A percentile compares a stretch with the other conserved stretches of the same genome.
phyloP scores from a whole-genome alignment of 2,113 vertebrate genomes.

The Alectura lathami region DNA sequence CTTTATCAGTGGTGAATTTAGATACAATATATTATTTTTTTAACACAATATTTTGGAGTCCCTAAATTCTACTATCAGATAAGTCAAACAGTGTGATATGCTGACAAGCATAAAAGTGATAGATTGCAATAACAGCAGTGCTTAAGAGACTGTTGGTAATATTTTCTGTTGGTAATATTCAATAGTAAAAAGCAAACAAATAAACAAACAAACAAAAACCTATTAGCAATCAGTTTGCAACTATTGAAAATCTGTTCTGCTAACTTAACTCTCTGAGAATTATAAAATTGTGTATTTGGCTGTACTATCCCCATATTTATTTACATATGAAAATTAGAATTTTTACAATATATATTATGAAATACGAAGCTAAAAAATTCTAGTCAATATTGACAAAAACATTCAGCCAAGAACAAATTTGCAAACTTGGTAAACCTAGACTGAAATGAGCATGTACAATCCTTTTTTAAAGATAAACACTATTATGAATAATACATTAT shows the following conservation, averaged over 20 bases:
- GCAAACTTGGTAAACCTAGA: neutral
- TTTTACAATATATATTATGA: neutral
- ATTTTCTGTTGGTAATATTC: neutral
- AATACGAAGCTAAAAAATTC: neutral
- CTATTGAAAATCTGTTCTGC: neutral
- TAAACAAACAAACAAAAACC: neutral
- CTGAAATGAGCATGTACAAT: neutral
- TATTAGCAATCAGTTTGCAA: neutral
- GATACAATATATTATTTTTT: neutral
- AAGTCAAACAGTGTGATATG: neutral
- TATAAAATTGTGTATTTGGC: neutral
- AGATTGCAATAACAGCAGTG: neutral
- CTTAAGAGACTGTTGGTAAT: neutral
- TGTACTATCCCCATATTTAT: rapidly evolving
- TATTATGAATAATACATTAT: neutral
- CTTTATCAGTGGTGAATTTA: neutral
- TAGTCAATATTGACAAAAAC: neutral
- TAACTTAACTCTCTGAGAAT: neutral
- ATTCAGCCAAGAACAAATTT: neutral
- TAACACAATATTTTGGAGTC: neutral
- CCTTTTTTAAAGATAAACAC: neutral
- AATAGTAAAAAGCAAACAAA: neutral
- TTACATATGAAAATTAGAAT: neutral
- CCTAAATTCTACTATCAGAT: neutral
- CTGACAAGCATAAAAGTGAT: neutral